Conservation (phyloP, 2,888 invertebrate species). For the Anodontia alba region DNA sequence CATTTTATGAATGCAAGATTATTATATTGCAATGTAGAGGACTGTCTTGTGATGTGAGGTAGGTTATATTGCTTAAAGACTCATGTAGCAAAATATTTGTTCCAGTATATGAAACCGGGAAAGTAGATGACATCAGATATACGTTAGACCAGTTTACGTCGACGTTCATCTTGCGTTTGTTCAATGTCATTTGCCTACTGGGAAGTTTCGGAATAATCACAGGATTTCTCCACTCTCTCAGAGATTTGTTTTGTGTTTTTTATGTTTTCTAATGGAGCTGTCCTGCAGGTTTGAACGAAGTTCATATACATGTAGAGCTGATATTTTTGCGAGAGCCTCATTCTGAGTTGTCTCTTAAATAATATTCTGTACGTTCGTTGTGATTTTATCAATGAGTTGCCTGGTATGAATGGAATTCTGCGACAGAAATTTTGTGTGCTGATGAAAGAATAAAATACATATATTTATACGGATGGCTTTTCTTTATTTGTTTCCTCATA, state of each 20-base stretch:
- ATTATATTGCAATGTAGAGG: neutral
- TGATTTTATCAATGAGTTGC: too few relatives aligned
- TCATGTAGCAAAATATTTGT: neutral
- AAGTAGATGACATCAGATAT: too few relatives aligned
- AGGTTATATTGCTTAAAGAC: neutral
- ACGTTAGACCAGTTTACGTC: too few relatives aligned
- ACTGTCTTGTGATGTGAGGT: neutral
- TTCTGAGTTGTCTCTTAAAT: neutral
- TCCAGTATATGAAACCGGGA: neutral
- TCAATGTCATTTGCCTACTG: too few relatives aligned
- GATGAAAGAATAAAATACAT: neutral
- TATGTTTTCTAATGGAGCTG: neutral
- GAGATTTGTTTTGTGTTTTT: neutral
- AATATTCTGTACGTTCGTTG: neutral
- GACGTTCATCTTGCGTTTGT: too few relatives aligned
- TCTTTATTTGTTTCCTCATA: too few relatives aligned
- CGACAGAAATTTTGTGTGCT: neutral
- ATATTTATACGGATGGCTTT: neutral
- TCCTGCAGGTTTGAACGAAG: neutral
- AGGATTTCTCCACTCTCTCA: neutral
- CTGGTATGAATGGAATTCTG: neutral
- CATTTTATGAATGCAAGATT: slow-evolving; percentile 13
- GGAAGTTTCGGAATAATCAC: neutral
- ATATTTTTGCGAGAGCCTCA: neutral
- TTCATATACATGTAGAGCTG: neutral